phyloP scores from a whole-genome alignment of 2,888 invertebrate genomes.

The Phyllotreta striolata region DNA sequence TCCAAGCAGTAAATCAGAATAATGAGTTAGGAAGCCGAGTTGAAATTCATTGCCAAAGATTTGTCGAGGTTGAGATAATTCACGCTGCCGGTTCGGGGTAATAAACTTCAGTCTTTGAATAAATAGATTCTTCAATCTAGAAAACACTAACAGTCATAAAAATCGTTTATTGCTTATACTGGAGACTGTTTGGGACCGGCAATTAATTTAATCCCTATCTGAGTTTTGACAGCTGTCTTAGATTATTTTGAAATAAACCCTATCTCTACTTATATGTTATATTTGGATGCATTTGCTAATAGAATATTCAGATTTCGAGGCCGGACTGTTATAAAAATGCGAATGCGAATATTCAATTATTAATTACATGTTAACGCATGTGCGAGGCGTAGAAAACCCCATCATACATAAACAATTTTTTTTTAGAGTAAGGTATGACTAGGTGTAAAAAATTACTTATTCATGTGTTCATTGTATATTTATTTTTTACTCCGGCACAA shows the following conservation, averaged over 20 bases:
- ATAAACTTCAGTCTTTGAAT: slow-evolving; percentile 25
- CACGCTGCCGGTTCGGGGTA: slow-evolving; percentile 19
- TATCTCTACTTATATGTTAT: background rate
- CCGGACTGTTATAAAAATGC: too few species aligned
- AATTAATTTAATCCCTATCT: slow-evolving; percentile 27
- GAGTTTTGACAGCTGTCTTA: slow-evolving; percentile 28
- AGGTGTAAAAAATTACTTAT: too few species aligned
- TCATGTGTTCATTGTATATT: too few species aligned
- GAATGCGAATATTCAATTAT: too few species aligned
- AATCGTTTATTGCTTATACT: slow-evolving; percentile 27
- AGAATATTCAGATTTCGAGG: too few species aligned
- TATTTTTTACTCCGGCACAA: too few species aligned
- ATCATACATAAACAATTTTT: too few species aligned
- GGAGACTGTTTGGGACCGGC: slow-evolving; percentile 15
- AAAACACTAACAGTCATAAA: slow-evolving; percentile 22
- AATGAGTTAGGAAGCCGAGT: slow-evolving; percentile 41
- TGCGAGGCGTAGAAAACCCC: too few species aligned
- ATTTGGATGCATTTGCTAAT: background rate
- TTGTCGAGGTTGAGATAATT: slow-evolving; percentile 34
- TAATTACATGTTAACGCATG: too few species aligned
- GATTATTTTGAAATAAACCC: slow-evolving; percentile 10
- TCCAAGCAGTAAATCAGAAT: slow-evolving; percentile 48
- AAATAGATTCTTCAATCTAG: slow-evolving; percentile 24
- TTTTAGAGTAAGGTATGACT: too few species aligned
- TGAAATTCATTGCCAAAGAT: slow-evolving; percentile 39